Base-by-base conservation (phyloP, 2,797 vertebrate genomes). In the Smutsia temminckii region DNA sequence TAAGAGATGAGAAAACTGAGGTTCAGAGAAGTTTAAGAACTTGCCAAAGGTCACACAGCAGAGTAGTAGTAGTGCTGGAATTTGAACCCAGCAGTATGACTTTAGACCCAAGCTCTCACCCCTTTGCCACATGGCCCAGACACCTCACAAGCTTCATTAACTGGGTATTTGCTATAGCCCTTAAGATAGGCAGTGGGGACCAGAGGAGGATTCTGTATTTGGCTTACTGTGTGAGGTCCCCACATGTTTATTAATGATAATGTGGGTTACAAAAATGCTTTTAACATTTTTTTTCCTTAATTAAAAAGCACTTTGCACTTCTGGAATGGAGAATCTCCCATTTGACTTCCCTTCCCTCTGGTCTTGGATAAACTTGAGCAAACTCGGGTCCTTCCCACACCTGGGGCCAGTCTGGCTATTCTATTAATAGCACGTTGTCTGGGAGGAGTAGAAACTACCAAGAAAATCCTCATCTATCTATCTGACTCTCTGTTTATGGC, bases 391-490 rank as follows among this genome's bases (percentile, higher is more conserved):
- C 93, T 93, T 64, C 90, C 49, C 59, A 88, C 57, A 59, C 12
- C 0, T 11, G 16, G 32, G 42, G 51, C 17, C 51, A 59, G 63
- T 29, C 88, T 85, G 85, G 51, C 61, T 85, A 34, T 85, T 95
- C 95, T 95, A 93, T 96, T 95, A 95, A 96, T 84, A 96, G 93
- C 59, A 71, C 0, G 0, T 16, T 81, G 96, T 89, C 89, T 81
- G 94, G 74, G 86, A 93, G 81, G 81, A 74, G 57, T 59, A 95
- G 91, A 53, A 72, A 87, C 42, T 12, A 91, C 55, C 55, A 49
- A 84, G 93, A 92, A 88, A 94, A 93, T 12, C 37, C 69, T 85
- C 95, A 94, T 95, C 69, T 90, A 75, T 97, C 92, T 69, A 66
- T 79, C 69, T 12, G 23, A 92, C 55, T 74, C 49, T 64, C 68